phyloP scores from a whole-genome alignment of 2,113 vertebrate species.

The Hassar affinis region DNA sequence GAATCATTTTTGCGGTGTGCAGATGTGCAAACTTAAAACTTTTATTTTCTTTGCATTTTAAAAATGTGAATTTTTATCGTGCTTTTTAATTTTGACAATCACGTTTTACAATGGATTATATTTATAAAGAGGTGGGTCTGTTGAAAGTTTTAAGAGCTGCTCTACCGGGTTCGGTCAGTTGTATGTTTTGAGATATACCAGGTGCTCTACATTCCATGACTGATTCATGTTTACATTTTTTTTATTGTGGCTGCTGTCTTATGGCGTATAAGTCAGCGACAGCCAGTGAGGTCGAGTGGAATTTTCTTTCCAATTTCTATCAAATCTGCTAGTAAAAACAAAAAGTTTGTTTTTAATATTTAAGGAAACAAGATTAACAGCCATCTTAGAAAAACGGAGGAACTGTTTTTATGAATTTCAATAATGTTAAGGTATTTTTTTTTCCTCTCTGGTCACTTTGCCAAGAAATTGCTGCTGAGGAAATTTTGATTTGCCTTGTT shows the following conservation, averaged over 20 bases:
- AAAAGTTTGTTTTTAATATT: neutral
- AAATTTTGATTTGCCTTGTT: neutral
- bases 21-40: neutral
- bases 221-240: conserved; percentile 23
- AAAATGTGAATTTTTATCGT: neutral
- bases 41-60: neutral
- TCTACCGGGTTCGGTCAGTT: conserved; percentile 7
- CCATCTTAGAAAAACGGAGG: neutral
- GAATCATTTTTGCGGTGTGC: neutral
- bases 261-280: neutral
- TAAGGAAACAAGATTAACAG: neutral
- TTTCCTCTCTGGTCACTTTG: neutral
- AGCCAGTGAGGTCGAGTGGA: neutral
- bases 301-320: conserved; percentile 21
- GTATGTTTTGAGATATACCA: neutral
- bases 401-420: neutral
- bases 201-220: neutral
- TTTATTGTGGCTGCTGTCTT: neutral
- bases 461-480: neutral
- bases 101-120: neutral
- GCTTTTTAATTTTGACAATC: neutral
- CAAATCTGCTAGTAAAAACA: neutral
- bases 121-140: neutral
- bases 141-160: conserved; percentile 15
- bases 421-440: neutral